phyloP scores from a whole-genome alignment of 2,888 invertebrate genomes.

The Lomographa bimaculata region DNA sequence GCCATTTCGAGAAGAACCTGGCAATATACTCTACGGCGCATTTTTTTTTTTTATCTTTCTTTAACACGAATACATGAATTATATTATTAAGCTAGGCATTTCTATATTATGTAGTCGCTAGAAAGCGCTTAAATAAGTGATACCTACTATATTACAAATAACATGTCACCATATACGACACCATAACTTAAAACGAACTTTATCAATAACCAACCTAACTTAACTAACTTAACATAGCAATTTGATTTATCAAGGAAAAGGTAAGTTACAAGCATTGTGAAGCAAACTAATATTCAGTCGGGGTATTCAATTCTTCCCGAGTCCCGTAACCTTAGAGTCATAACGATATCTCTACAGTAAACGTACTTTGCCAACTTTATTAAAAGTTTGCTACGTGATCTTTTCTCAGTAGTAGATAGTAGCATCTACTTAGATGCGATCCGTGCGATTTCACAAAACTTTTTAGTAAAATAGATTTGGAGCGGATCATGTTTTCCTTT shows the following conservation, averaged over 20 bases:
- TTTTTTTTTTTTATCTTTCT: too few relatives aligned
- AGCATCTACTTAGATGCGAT: slow-evolving; percentile 29
- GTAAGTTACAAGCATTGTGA: slow-evolving; percentile 31
- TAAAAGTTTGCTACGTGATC: slow-evolving; percentile 58
- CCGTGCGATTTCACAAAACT: slow-evolving; percentile 32
- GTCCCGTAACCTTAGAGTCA: slow-evolving; percentile 37
- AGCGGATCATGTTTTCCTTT: neutral
- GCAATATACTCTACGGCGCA: too few relatives aligned
- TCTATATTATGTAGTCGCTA: too few relatives aligned
- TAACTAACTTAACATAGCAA: slow-evolving; percentile 1
- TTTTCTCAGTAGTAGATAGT: slow-evolving; percentile 34
- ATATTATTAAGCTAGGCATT: too few relatives aligned
- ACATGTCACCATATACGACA: too few relatives aligned
- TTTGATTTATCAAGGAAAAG: slow-evolving; percentile 6
- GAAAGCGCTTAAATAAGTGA: too few relatives aligned
- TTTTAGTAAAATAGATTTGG: slow-evolving; percentile 21
- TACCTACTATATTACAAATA: too few relatives aligned
- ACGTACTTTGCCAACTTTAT: slow-evolving; percentile 52
- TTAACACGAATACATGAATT: too few relatives aligned
- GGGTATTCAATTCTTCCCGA: slow-evolving; percentile 34
- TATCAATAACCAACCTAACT: slow-evolving; percentile 1
- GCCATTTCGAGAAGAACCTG: too few relatives aligned
- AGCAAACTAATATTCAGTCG: slow-evolving; percentile 35
- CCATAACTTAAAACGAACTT: too few relatives aligned
- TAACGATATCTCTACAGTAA: slow-evolving; percentile 45